phyloP scores from a whole-genome alignment of 2,113 vertebrate genomes.

The Clinocottus analis region DNA sequence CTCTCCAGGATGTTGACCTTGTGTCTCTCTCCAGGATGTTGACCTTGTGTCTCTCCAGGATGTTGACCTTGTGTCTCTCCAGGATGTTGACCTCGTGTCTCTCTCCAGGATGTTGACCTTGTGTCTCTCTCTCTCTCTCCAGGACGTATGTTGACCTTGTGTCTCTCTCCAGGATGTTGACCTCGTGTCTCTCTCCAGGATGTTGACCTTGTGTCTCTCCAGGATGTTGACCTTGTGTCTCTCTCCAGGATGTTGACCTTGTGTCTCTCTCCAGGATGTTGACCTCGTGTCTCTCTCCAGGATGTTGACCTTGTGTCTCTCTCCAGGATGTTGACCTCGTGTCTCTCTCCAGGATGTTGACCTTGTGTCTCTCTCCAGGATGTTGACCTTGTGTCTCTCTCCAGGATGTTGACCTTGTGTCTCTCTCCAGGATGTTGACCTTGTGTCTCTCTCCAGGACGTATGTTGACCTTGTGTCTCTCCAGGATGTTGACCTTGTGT shows the following conservation, averaged over 20 bases:
- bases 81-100: too few relatives aligned
- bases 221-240: too few relatives aligned
- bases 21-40: constrained; percentile 85
- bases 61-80: constrained; percentile 32
- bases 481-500: constrained; percentile 37
- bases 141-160: constrained; percentile 99
- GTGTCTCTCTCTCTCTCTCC: constrained; percentile 40
- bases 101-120: constrained; percentile 35
- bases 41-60: too few relatives aligned
- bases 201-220: constrained; percentile 32
- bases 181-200: constrained; percentile 35
- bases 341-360: constrained; percentile 81
- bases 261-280: too few relatives aligned
- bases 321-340: too few relatives aligned
- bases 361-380: constrained; percentile 33
- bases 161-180: too few relatives aligned
- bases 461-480: too few relatives aligned
- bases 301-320: constrained; percentile 66
- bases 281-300: constrained; percentile 82
- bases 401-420: constrained; percentile 80
- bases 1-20: too few relatives aligned
- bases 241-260: constrained; percentile 80
- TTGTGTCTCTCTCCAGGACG: constrained; percentile 87
- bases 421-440: too few relatives aligned
- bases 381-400: too few relatives aligned